These are phyloP conservation scores for Rhadina sibilatrix DNA, from an alignment of 2,113 vertebrate species.

Conservation along the genomic window DNA sequence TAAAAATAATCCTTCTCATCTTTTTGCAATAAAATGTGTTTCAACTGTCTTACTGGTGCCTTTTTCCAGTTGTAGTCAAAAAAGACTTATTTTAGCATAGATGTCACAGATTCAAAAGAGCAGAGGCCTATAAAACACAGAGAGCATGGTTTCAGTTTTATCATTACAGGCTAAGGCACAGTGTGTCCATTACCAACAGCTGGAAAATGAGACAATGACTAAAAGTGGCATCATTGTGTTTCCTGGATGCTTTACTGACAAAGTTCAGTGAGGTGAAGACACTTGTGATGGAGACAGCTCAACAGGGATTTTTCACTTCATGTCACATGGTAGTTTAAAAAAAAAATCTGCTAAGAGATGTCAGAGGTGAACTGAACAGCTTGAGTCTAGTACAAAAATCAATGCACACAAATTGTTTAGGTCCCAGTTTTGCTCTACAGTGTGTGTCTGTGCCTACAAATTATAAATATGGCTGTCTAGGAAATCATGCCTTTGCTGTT, in stretches of 20 bases:
- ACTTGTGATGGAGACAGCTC: neutral
- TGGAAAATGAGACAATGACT: neutral
- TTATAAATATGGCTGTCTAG: neutral
- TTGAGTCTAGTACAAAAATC: neutral
- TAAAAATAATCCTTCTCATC: neutral
- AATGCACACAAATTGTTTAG: neutral
- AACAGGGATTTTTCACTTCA: neutral
- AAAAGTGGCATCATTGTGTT: slow-evolving; percentile 2
- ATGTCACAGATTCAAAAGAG: neutral
- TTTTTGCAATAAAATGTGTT: neutral
- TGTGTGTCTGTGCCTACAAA: neutral
- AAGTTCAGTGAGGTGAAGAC: slow-evolving; percentile 1
- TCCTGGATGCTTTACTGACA: slow-evolving; percentile 6
- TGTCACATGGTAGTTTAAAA: neutral
- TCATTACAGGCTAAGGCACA: neutral
- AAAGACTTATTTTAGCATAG: neutral
- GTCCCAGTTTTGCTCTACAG: neutral
- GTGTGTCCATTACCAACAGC: neutral
- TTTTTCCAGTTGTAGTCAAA: neutral
- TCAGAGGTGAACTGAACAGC: neutral
- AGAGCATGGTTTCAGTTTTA: neutral
- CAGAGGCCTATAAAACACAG: neutral
- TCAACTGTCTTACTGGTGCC: neutral
- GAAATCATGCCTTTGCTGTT: neutral
- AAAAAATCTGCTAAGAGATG: neutral